Conservation (phyloP, 2,888 invertebrate species). For the Noctua janthe region DNA sequence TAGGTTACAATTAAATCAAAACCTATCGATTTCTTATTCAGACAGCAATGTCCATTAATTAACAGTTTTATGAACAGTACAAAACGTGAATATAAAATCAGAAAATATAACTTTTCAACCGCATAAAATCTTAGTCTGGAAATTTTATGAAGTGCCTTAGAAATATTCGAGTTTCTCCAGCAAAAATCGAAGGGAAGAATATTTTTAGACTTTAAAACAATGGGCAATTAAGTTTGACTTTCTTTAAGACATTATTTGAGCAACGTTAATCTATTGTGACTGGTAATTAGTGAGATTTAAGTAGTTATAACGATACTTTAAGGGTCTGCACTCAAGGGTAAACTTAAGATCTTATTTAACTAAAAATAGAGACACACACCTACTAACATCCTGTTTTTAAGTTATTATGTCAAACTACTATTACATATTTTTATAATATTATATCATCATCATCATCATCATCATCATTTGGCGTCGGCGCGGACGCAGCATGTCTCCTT, state of each 20-base stretch:
- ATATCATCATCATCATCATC: no score
- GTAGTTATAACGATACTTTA: conserved; percentile 45
- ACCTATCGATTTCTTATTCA: conserved; percentile 28
- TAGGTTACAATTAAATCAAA: conserved; percentile 6
- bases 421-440: no score
- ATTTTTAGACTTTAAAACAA: conserved; percentile 59
- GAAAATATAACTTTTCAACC: conserved; percentile 34
- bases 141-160: conserved; percentile 26
- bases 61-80: conserved; percentile 15
- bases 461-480: no score
- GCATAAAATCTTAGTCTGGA: conserved; percentile 19
- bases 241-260: conserved; percentile 35
- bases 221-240: conserved; percentile 51
- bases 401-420: neutral
- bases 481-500: no score
- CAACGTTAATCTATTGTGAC: conserved; percentile 52
- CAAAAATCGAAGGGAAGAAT: conserved; percentile 26
- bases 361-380: neutral
- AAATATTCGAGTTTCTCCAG: conserved; percentile 27
- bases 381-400: neutral
- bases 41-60: conserved; percentile 35
- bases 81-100: conserved; percentile 44
- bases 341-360: conserved; percentile 6
- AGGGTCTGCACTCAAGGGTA: neutral
- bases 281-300: conserved; percentile 44